Evolutionary conservation across 2,888 invertebrate genomes (phyloP).

Genomic region (Stomorhina lunata): DNA sequence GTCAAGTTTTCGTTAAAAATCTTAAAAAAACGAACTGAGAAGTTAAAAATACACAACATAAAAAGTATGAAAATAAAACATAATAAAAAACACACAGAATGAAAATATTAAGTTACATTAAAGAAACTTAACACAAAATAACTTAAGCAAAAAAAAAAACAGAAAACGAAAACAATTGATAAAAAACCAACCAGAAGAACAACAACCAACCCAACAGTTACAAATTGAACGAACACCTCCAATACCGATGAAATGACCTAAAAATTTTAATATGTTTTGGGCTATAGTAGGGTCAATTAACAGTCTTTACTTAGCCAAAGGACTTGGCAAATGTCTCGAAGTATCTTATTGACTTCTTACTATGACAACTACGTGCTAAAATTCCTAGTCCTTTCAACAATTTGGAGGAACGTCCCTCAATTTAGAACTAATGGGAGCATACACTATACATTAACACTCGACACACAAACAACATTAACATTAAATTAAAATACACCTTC

Average conservation of each 20-base stretch:
- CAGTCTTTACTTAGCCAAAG: no score
- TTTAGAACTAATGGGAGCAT: no score
- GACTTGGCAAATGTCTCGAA: no score
- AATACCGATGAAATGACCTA: no score
- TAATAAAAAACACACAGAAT: conserved; percentile 18
- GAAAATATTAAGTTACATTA: conserved; percentile 53
- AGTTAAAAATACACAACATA: not conserved
- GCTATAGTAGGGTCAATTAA: no score
- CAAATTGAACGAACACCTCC: not conserved
- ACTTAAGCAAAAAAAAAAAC: conserved; percentile 44
- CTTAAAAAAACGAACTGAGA: conserved; percentile 32
- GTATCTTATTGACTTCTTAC: no score
- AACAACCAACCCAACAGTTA: no score
- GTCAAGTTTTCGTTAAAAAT: conserved; percentile 63
- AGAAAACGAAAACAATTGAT: conserved; percentile 55
- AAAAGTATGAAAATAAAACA: not conserved
- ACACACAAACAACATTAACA: no score
- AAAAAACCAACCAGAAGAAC: conserved; percentile 45
- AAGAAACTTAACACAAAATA: conserved; percentile 55
- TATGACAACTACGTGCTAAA: no score
- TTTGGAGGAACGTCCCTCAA: no score
- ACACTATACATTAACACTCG: conserved; percentile 14
- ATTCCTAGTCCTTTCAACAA: no score
- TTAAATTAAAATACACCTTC: conserved; percentile 49
- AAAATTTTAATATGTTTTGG: no score